A percentile compares a stretch with the other conserved stretches of the same genome.
phyloP scores from a whole-genome alignment of 2,888 invertebrate genomes.

The Dromius quadrimaculatus region DNA sequence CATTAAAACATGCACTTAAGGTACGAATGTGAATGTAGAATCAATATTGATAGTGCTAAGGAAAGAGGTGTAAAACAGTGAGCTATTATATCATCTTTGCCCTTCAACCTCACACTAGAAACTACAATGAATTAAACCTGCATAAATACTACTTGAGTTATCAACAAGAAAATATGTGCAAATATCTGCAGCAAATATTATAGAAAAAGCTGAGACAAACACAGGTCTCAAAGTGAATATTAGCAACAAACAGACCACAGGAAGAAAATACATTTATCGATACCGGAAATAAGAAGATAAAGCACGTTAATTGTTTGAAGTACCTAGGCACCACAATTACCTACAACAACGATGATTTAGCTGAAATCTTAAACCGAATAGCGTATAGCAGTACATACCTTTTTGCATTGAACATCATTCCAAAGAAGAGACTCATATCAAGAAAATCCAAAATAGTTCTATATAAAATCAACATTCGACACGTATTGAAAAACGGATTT shows the following conservation, averaged over 20 bases:
- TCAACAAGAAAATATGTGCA: background rate
- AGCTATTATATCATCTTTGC: background rate
- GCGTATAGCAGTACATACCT: background rate
- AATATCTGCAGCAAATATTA: background rate
- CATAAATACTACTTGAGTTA: background rate
- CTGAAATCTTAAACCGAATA: slow-evolving; percentile 13
- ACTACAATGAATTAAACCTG: too few relatives aligned
- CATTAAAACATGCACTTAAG: background rate
- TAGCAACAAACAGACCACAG: background rate
- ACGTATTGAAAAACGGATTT: too few relatives aligned
- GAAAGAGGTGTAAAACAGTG: slow-evolving; percentile 4
- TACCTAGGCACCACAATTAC: background rate
- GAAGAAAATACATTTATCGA: background rate
- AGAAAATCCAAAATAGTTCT: too few relatives aligned
- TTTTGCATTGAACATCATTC: too few relatives aligned
- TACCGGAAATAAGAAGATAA: background rate
- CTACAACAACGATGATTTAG: background rate
- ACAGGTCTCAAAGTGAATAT: background rate
- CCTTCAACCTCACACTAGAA: too few relatives aligned
- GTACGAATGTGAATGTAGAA: slow-evolving; percentile 9
- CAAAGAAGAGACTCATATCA: too few relatives aligned
- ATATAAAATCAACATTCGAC: too few relatives aligned
- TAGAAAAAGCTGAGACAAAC: background rate
- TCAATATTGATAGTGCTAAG: background rate
- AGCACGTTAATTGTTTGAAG: too few relatives aligned